A percentile compares a stretch with the other conserved stretches of the same genome.
These are phyloP conservation scores for Labrus mixtus DNA, from an alignment of 2,113 vertebrate genomes.

Conservation along the genomic window DNA sequence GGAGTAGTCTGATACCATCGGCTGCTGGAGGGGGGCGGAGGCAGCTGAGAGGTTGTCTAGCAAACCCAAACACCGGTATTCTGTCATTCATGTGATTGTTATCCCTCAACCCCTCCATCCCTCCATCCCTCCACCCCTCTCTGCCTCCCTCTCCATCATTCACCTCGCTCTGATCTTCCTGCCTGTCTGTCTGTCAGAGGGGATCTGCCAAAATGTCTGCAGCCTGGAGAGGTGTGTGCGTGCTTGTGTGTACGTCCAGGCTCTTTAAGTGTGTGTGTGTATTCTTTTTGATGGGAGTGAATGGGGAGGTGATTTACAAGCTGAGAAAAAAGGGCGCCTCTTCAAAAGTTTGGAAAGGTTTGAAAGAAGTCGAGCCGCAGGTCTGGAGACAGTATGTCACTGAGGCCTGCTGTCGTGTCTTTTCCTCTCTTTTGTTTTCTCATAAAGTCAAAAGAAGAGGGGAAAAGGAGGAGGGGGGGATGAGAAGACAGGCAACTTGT, in stretches of 20 bases:
- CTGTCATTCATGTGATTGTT: constrained; percentile 93
- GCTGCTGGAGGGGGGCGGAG: constrained; percentile 76
- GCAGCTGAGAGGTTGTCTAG: constrained; percentile 89
- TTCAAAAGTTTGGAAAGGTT: constrained; percentile 85
- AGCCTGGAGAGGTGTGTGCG: constrained; percentile 54
- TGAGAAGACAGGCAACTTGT: background rate
- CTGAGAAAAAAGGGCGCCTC: constrained; percentile 81
- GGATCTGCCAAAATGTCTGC: constrained; percentile 88
- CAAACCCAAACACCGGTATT: constrained; percentile 97
- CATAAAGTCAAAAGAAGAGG: background rate
- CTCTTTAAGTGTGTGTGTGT: constrained; percentile 8
- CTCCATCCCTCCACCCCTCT: no score
- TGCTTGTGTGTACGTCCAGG: constrained; percentile 19
- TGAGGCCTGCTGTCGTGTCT: constrained; percentile 33
- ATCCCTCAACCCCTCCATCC: constrained; percentile 82
- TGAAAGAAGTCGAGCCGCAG: constrained; percentile 81
- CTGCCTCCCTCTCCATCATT: constrained; percentile 85
- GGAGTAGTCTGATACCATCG: constrained; percentile 91
- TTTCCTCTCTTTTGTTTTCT: constrained; percentile 14
- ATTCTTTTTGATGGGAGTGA: constrained; percentile 39
- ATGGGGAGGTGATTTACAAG: constrained; percentile 89
- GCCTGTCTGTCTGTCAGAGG: constrained; percentile 89
- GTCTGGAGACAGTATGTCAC: constrained; percentile 77
- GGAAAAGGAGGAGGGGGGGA: background rate
- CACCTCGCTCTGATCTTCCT: constrained; percentile 89